These are phyloP conservation scores for Augochlora pura DNA, from an alignment of 1,140 invertebrate genomes.

Conservation along the genomic window DNA sequence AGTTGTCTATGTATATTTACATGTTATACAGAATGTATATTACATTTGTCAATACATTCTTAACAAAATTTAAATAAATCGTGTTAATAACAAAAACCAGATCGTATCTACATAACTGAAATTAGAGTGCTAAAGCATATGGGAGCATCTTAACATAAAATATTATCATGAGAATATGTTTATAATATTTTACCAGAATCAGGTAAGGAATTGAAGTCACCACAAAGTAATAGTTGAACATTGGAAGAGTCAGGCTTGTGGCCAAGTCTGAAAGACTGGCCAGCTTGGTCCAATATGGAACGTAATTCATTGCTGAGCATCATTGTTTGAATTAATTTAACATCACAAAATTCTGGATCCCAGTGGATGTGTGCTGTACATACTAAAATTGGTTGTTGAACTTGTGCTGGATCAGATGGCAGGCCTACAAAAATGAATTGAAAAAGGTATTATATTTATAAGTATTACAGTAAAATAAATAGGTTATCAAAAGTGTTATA, in stretches of 20 bases:
- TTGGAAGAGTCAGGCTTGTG: conserved; percentile 87
- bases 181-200: conserved; percentile 91
- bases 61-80: not conserved
- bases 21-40: not conserved
- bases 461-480: not conserved
- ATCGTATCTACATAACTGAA: not conserved
- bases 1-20: not conserved
- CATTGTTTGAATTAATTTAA: conserved; percentile 99
- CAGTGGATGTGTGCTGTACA: conserved; percentile 99
- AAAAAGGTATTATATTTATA: not conserved
- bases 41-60: not conserved
- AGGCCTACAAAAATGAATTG: conserved; percentile 79
- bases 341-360: conserved; percentile 99
- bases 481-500: too few relatives aligned
- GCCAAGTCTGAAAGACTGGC: conserved; percentile 83
- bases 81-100: not conserved
- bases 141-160: not conserved
- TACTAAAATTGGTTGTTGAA: conserved; percentile 93
- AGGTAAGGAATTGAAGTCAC: conserved; percentile 99
- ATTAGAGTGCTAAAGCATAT: not conserved
- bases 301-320: conserved; percentile 97
- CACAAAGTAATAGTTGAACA: conserved; percentile 97
- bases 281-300: conserved; percentile 90
- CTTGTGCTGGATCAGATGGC: conserved; percentile 86
- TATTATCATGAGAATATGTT: not conserved